Conservation (phyloP, 35 echinoderm and acorn worm species). For the Diadema setosum region DNA sequence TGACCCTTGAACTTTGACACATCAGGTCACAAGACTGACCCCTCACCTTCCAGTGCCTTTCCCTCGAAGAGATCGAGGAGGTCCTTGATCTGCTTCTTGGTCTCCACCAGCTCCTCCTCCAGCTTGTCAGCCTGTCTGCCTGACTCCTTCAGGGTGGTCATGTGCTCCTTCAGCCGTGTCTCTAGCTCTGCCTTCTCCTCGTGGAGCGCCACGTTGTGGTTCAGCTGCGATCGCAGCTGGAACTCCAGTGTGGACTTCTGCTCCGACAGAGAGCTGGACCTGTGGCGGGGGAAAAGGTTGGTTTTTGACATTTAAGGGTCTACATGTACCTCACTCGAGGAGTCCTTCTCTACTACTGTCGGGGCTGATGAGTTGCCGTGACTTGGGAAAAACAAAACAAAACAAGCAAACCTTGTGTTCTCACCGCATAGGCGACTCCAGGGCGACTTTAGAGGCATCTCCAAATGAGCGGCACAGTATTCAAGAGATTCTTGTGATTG, state of each 20-base stretch:
- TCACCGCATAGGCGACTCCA: too few species aligned
- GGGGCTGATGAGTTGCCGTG: too few species aligned
- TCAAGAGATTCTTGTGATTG: too few species aligned
- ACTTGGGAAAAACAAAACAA: too few species aligned
- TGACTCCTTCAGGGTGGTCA: not conserved
- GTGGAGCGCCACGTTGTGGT: constrained; percentile 58
- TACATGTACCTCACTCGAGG: too few species aligned
- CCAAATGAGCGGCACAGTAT: too few species aligned
- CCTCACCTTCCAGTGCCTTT: constrained; percentile 55
- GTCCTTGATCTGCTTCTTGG: constrained; percentile 53
- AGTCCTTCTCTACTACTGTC: too few species aligned
- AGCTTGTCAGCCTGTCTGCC: constrained; percentile 34
- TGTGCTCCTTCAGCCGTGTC: constrained; percentile 38
- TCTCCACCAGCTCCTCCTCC: constrained; percentile 33
- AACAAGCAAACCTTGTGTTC: too few species aligned
- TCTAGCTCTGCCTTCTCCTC: constrained; percentile 74
- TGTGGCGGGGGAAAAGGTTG: not conserved
- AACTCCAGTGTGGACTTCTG: not conserved
- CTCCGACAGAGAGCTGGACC: not conserved
- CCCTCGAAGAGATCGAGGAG: constrained; percentile 50
- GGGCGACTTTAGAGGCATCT: too few species aligned
- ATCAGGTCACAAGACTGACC: not conserved
- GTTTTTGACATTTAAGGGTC: too few species aligned
- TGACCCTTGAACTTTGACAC: too few species aligned
- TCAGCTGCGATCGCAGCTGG: constrained; percentile 65